These are phyloP conservation scores for Lissonota sp. DNA, from an alignment of 2,888 invertebrate genomes.

Conservation along the genomic window DNA sequence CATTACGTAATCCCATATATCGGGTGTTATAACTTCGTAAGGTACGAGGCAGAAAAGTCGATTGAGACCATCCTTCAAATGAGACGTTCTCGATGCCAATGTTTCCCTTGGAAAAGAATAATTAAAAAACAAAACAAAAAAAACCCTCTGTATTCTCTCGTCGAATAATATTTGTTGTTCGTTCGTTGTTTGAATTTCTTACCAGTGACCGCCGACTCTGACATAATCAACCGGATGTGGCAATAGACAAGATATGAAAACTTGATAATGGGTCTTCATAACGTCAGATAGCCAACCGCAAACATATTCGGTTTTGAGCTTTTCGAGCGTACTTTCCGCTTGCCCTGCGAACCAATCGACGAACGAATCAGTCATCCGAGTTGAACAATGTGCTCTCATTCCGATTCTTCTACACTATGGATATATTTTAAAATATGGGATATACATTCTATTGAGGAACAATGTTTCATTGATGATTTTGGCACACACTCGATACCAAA, in stretches of 20 bases:
- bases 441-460: conserved; percentile 52
- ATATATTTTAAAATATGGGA: neutral
- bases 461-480: conserved; percentile 40
- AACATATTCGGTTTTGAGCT: conserved; percentile 96
- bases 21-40: conserved; percentile 97
- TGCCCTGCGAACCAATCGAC: conserved; percentile 85
- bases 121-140: neutral
- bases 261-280: conserved; percentile 92
- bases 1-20: conserved; percentile 99
- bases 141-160: neutral
- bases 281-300: conserved; percentile 96
- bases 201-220: conserved; percentile 98
- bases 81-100: conserved; percentile 93
- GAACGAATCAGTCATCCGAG: conserved; percentile 57
- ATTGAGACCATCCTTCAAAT: conserved; percentile 97
- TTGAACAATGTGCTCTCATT: conserved; percentile 46
- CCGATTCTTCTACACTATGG: conserved; percentile 50
- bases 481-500: conserved; percentile 38
- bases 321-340: conserved; percentile 94
- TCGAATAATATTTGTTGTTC: conserved; percentile 1
- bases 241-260: conserved; percentile 96
- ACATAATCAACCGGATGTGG: conserved; percentile 99
- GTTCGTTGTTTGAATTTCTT: conserved; percentile 71
- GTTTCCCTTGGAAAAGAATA: conserved; percentile 87
- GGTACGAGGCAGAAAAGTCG: conserved; percentile 98